Conservation (phyloP, 2,888 invertebrate genomes). For the Lacanobia wlatinum region DNA sequence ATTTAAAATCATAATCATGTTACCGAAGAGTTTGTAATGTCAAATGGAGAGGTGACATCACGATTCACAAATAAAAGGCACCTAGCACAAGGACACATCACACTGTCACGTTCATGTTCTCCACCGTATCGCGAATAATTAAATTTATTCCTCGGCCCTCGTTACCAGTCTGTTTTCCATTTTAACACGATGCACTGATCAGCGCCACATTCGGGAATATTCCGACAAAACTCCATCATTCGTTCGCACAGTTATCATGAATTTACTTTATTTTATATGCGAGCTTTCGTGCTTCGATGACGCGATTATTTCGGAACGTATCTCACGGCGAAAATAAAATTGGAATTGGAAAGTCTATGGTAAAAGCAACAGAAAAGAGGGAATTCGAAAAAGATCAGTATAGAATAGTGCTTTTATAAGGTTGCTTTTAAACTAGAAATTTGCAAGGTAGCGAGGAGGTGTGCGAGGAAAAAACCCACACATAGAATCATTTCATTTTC, state of each 20-base stretch:
- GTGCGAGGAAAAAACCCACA: background rate
- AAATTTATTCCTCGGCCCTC: conserved; percentile 52
- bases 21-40: background rate
- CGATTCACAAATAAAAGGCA: background rate
- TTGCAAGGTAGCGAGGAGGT: background rate
- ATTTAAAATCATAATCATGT: too few species aligned
- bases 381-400: background rate
- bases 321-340: conserved; percentile 30
- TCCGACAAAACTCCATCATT: conserved; percentile 18
- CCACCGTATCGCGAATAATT: conserved; percentile 41
- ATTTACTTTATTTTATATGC: conserved; percentile 42
- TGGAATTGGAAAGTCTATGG: conserved; percentile 19
- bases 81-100: background rate
- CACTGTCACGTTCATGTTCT: conserved; percentile 14
- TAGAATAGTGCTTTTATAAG: conserved; percentile 17
- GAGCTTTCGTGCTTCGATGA: conserved; percentile 22
- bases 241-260: conserved; percentile 34
- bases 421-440: background rate
- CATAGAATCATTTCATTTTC: background rate
- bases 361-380: conserved; percentile 20
- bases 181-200: conserved; percentile 51
- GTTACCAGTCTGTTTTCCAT: conserved; percentile 58
- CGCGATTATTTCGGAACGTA: conserved; percentile 39
- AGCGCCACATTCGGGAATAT: conserved; percentile 27
- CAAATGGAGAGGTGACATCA: background rate